Percentiles rank a stretch among this genome's conserved stretches.
Evolutionary conservation across 2,797 vertebrate species (phyloP).

Genomic region (Darevskia mixta): DNA sequence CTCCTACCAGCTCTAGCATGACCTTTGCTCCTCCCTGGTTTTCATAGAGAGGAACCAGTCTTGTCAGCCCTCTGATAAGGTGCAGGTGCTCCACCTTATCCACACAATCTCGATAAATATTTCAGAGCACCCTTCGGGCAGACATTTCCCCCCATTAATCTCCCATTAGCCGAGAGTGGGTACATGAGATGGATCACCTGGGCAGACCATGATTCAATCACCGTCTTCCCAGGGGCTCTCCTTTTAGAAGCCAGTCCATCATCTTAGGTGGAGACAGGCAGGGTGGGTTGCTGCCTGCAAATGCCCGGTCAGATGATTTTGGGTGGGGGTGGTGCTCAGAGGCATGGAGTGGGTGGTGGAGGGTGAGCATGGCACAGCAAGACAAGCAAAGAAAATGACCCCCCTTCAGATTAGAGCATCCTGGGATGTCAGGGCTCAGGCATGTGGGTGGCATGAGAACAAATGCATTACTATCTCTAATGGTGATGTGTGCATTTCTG

Average conservation of each 20-base stretch:
- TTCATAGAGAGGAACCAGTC: neutral
- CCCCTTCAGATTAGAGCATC: neutral
- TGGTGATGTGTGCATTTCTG: neutral
- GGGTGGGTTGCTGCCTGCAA: neutral
- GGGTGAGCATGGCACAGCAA: neutral
- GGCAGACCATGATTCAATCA: conserved; percentile 31
- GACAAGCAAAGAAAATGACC: neutral
- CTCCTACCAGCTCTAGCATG: neutral
- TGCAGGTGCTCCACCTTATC: conserved; percentile 33
- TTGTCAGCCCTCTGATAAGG: conserved; percentile 3
- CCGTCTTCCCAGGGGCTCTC: conserved; percentile 15
- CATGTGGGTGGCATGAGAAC: neutral
- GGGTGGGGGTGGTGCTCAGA: neutral
- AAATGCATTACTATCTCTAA: neutral
- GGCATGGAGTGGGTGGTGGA: neutral
- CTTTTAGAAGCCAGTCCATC: conserved; percentile 1
- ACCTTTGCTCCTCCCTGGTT: neutral
- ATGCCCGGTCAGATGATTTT: neutral
- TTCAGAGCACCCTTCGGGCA: conserved; percentile 31
- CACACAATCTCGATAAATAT: conserved; percentile 23
- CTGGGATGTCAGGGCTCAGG: neutral
- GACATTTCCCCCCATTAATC: conserved; percentile 14
- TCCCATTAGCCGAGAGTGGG: conserved; percentile 21
- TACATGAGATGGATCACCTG: conserved; percentile 7
- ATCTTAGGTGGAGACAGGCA: neutral